phyloP scores from a whole-genome alignment of 2,888 invertebrate genomes.

The Hypercompe scribonia region DNA sequence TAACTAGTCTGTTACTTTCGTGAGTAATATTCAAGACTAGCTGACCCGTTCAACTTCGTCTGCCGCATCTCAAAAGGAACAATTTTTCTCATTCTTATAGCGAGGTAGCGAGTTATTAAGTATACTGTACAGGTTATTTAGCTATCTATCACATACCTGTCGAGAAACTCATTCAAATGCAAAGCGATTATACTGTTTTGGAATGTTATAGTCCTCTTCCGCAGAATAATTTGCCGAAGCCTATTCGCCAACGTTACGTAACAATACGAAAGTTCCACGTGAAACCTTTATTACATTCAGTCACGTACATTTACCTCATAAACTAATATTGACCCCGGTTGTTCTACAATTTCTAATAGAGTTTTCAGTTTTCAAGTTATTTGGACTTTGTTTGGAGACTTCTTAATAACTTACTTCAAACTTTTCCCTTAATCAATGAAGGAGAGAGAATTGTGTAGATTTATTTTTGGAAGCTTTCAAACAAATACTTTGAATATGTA shows the following conservation, averaged over 20 bases:
- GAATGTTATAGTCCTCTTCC: neutral
- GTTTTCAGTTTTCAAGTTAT: constrained; percentile 25
- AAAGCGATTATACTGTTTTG: neutral
- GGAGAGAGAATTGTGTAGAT: neutral
- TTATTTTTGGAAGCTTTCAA: neutral
- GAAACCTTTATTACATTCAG: constrained; percentile 32
- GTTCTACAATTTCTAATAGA: constrained; percentile 36
- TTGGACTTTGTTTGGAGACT: constrained; percentile 13
- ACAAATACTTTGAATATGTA: neutral
- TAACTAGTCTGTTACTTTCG: neutral
- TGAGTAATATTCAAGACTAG: neutral
- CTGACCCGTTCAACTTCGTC: too few species aligned
- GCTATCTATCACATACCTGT: too few species aligned
- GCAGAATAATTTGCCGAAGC: neutral
- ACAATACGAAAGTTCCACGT: constrained; percentile 28
- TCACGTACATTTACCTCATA: constrained; percentile 39
- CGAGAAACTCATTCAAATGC: neutral
- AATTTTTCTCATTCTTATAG: too few species aligned
- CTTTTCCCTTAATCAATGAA: constrained; percentile 6
- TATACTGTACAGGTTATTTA: too few species aligned
- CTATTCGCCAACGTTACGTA: neutral
- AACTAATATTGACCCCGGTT: constrained; percentile 32
- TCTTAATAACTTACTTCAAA: constrained; percentile 13
- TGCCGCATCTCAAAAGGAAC: too few species aligned
- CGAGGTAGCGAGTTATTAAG: too few species aligned